Evolutionary conservation across 2,888 invertebrate genomes (phyloP), one percentile per base, ranked within the genome.

Genomic region (Microplitis deprimator): DNA sequence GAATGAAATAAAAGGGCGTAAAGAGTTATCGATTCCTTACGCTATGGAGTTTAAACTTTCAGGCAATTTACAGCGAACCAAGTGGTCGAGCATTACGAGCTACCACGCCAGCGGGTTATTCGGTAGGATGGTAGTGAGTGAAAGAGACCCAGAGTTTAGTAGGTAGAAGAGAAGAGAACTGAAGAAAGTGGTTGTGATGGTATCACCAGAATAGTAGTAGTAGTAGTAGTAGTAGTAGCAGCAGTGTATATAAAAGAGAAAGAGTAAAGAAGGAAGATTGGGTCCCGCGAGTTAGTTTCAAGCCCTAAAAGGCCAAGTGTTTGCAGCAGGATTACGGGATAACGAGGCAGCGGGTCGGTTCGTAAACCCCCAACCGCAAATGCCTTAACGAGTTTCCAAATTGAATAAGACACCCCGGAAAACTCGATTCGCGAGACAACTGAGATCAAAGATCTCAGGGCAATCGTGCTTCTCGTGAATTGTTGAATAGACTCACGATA

Each of bases 331-430:
- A 78, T 75, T 78, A 77, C 73, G 68, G 77, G 77, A 77, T 77
- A 77, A 77, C 77, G 77, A 75, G 74, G 75, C 68, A 67, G 60
- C 77, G 60, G 68, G 75, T 75, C 73, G 75, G 61, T 68, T 78
- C 78, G 75, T 78, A 78, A 78, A 75, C 78, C 72, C 50, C 75
- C 72, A 50, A 73, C 73, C 78, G 78, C 78, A 78, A 78, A 75
- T 72, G 69, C 75, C 72, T 78, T 78, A 75, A 78, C 72, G 78
- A 74, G 78, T 73, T 75, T 75, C 64, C 75, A 72, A 78, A 78
- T 75, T 78, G 78, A 78, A 78, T 78, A 78, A 78, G 78, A 78
- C 71, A 71, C 72, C 69, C 69, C 67, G 40, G 62, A 61, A 78
- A 75, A 68, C 75, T 68, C 72, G 64, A 75, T 72, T 78, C 72